These are phyloP conservation scores for Drosophila basisetae DNA, from an alignment of 2,888 invertebrate species.

Conservation along the genomic window DNA sequence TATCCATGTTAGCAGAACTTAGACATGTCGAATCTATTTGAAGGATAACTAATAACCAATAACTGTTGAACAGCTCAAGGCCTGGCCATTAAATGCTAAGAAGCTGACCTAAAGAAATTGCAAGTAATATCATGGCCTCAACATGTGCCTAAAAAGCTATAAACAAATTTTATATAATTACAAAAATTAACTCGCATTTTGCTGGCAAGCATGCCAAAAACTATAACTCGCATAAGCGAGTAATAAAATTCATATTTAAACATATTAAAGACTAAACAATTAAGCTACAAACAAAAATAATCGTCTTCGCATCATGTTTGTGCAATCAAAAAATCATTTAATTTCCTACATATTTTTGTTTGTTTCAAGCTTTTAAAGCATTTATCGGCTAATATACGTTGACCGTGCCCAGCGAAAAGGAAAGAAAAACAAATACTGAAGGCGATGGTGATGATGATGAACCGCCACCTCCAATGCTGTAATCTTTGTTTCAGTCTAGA, in stretches of 20 bases:
- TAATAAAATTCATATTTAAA: conserved; percentile 49
- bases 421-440: conserved; percentile 1
- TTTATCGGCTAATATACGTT: conserved; percentile 75
- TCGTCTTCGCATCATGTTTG: conserved; percentile 41
- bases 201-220: conserved; percentile 38
- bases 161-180: conserved; percentile 43
- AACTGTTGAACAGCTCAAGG: conserved; percentile 37
- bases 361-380: conserved; percentile 41
- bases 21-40: conserved; percentile 41
- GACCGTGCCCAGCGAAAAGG: conserved; percentile 47
- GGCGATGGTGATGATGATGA: conserved; percentile 24
- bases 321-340: conserved; percentile 73
- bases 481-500: conserved; percentile 47
- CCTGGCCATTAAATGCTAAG: conserved; percentile 18
- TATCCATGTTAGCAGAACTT: conserved; percentile 12
- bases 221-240: conserved; percentile 31
- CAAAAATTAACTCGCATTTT: not conserved
- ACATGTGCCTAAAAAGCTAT: conserved; percentile 33
- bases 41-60: conserved; percentile 43
- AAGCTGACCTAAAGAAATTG: conserved; percentile 51
- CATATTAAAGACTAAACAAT: conserved; percentile 46
- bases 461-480: conserved; percentile 55
- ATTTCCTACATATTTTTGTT: conserved; percentile 65
- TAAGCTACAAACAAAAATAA: conserved; percentile 43
- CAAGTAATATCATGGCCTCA: conserved; percentile 71